A percentile compares a stretch with the other conserved stretches of the same genome.
Evolutionary conservation across 1,140 invertebrate species (phyloP).

Genomic region (Drosophila dunni): DNA sequence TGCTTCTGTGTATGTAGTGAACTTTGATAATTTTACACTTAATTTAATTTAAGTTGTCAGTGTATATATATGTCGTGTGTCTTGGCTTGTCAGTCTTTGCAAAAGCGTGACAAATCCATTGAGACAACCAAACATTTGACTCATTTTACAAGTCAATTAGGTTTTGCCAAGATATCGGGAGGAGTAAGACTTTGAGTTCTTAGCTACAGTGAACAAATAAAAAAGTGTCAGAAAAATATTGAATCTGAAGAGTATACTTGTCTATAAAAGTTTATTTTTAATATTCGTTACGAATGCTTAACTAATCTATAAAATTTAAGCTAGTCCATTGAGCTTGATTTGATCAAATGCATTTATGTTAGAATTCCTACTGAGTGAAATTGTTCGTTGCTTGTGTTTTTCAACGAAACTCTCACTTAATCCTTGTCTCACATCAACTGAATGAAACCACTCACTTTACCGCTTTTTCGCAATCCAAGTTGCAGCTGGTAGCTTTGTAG

Average conservation of each 20-base stretch:
- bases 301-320: no score
- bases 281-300: no score
- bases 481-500: constrained; percentile 40
- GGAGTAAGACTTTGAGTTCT: not conserved
- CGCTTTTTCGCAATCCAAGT: constrained; percentile 21
- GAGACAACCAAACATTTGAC: constrained; percentile 39
- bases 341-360: no score
- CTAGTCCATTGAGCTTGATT: no score
- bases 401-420: constrained; percentile 51
- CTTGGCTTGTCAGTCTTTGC: not conserved
- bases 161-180: constrained; percentile 3
- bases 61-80: constrained; percentile 9
- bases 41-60: constrained; percentile 65
- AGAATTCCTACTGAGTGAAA: not conserved
- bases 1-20: constrained; percentile 23
- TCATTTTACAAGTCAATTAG: constrained; percentile 46
- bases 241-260: no score
- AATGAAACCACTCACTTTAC: constrained; percentile 8
- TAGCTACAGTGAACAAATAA: no score
- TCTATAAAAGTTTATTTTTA: no score
- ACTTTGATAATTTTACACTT: constrained; percentile 76
- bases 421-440: constrained; percentile 54
- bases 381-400: no score
- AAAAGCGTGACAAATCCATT: constrained; percentile 21
- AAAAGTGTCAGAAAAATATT: no score